Base-by-base conservation (phyloP, 2,888 invertebrate species). In the Piscicola geometra region DNA sequence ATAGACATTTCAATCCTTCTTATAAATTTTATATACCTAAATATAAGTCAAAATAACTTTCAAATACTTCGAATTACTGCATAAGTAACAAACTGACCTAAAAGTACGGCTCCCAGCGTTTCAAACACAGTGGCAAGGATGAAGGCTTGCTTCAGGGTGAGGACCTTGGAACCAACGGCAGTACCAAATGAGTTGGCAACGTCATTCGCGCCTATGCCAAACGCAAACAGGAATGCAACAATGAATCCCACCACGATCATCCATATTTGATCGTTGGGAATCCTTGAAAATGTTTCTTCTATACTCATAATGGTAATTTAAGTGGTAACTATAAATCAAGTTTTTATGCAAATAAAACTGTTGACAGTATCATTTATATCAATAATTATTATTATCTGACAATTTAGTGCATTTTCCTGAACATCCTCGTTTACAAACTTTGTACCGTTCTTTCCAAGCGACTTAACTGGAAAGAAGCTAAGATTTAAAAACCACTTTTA, bases 181-280 rank as follows among this genome's bases (percentile, higher is more conserved):
- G 99, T 99, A 35, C 98, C 99, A 86, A 99, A 99, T 21, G 95
- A 94, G 85, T 99, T 99, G 80, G 98, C 98, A 78, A 98, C 98
- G 87, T 99, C 98, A 85, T 99, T 98, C 78, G 98, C 98, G 70
- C 99, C 99, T 82, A 99, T 96, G 72, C 97, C 98, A 87, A 99
- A 98, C 75, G 98, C 97, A 87, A 99, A 87, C 77, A 94, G 86
- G 86, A 99, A 99, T 76, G 98, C 95, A 81, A 99, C 93, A 81
- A 95, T 84, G 86, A 97, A 98, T 79, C 95, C 96, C 80, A 92
- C 88, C 77, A 95, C 88, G 81, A 98, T 90, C 86, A 95, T 88
- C 90, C 94, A 94, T 80, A 94, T 75, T 78, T 82, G 81, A n/a
- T 83, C 83, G 9, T 52, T 66, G 28, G 76, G 76, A 68, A 78